These are phyloP conservation scores for Amphiprion ocellaris DNA, from an alignment of 2,113 vertebrate genomes.

Conservation along the genomic window DNA sequence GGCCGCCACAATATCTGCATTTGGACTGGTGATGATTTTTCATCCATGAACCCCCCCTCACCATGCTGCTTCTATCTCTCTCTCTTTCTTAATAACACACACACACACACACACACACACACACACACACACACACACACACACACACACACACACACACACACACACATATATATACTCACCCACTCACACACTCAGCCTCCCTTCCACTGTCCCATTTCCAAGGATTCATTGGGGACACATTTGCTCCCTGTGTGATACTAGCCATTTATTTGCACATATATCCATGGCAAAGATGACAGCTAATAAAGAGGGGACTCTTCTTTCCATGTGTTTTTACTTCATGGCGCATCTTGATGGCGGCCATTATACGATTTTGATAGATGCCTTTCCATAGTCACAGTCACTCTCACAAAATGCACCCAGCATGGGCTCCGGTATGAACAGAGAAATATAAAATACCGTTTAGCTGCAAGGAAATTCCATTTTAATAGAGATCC, in stretches of 20 bases:
- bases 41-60: constrained; percentile 77
- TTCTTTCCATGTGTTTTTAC: constrained; percentile 92
- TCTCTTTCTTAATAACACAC: constrained; percentile 5
- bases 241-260: constrained; percentile 95
- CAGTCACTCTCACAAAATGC: constrained; percentile 37
- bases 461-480: constrained; percentile 71
- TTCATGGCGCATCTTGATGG: constrained; percentile 86
- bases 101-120: constrained; percentile 14
- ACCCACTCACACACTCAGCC: constrained; percentile 32
- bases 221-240: constrained; percentile 87
- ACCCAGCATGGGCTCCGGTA: constrained; percentile 52
- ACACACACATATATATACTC: no score
- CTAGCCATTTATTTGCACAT: constrained; percentile 98
- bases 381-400: constrained; percentile 76
- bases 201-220: constrained; percentile 83
- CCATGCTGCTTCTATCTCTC: constrained; percentile 30
- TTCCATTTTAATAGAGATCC: constrained; percentile 56
- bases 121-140: not conserved
- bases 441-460: constrained; percentile 51
- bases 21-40: constrained; percentile 92
- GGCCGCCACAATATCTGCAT: constrained; percentile 93
- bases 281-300: constrained; percentile 94
- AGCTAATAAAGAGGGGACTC: constrained; percentile 96
- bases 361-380: constrained; percentile 87
- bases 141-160: constrained; percentile 13